Percentiles rank a stretch among this genome's conserved stretches.
Evolutionary conservation across 2,888 invertebrate species (phyloP).

Genomic region (Polymixis flavicincta): DNA sequence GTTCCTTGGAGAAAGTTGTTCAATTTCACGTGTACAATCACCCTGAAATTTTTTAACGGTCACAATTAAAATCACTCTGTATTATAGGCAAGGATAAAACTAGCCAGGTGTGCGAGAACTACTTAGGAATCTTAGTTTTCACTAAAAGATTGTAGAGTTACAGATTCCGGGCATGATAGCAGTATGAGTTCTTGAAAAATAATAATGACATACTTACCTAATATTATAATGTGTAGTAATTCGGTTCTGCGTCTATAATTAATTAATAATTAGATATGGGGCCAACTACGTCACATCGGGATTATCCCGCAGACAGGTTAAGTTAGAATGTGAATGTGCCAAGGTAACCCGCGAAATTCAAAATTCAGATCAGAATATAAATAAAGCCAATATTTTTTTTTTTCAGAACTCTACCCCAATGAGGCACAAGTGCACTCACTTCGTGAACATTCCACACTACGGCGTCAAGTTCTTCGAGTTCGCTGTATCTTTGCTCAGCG

Average conservation of each 20-base stretch:
- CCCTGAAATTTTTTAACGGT: too few relatives aligned
- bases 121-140: too few relatives aligned
- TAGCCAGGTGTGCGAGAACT: too few relatives aligned
- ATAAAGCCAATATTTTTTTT: constrained; percentile 36
- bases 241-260: too few relatives aligned
- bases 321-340: background rate
- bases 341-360: background rate
- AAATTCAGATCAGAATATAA: background rate
- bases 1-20: too few relatives aligned
- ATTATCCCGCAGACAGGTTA: background rate
- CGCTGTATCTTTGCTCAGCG: constrained; percentile 94
- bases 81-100: background rate
- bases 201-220: too few relatives aligned
- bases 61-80: too few relatives aligned
- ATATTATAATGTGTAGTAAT: background rate
- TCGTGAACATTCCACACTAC: constrained; percentile 95
- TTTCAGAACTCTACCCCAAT: constrained; percentile 96
- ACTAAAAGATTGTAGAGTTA: background rate
- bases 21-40: too few relatives aligned
- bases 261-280: too few relatives aligned
- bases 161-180: background rate
- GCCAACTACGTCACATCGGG: background rate
- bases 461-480: constrained; percentile 96
- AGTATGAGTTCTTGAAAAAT: background rate
- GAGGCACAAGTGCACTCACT: constrained; percentile 97